Conservation (phyloP, 2,888 invertebrate species). For the Oithona nana region DNA sequence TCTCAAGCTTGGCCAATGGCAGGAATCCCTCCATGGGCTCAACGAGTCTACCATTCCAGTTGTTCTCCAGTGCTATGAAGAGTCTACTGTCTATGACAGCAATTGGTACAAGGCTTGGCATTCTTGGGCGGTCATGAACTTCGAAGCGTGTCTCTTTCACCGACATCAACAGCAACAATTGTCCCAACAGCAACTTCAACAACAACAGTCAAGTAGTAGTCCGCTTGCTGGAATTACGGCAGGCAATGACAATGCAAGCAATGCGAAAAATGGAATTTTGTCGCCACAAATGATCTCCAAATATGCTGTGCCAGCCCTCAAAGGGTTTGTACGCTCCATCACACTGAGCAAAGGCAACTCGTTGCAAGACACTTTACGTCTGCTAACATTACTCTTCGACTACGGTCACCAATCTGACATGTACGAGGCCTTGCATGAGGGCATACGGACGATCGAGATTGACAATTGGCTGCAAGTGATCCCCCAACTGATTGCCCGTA, state of each 20-base stretch:
- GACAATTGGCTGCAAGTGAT: slow-evolving; percentile 99
- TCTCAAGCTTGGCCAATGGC: slow-evolving; percentile 84
- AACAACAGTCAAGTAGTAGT: not conserved
- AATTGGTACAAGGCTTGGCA: slow-evolving; percentile 98
- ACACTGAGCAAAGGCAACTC: slow-evolving; percentile 78
- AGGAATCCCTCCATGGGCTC: slow-evolving; percentile 63
- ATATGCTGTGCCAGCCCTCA: slow-evolving; percentile 79
- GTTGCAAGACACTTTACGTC: slow-evolving; percentile 82
- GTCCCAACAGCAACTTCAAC: not conserved
- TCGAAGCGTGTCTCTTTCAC: slow-evolving; percentile 63
- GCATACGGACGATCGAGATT: slow-evolving; percentile 78
- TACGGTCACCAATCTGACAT: slow-evolving; percentile 86
- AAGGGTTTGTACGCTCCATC: slow-evolving; percentile 89
- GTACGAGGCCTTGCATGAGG: slow-evolving; percentile 76
- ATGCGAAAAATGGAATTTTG: not conserved
- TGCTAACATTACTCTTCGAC: slow-evolving; percentile 93
- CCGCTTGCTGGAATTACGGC: not conserved
- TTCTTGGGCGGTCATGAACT: slow-evolving; percentile 93
- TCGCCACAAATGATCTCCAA: slow-evolving; percentile 16
- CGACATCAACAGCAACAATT: slow-evolving; percentile 28
- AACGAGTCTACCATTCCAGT: slow-evolving; percentile 37
- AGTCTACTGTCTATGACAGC: slow-evolving; percentile 63
- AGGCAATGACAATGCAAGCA: not conserved
- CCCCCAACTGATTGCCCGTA: slow-evolving; percentile 91
- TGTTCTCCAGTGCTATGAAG: slow-evolving; percentile 43